Evolutionary conservation across 2,888 invertebrate species (phyloP), one percentile per base, ranked within the genome.

Genomic region (Euzophera pinguis): DNA sequence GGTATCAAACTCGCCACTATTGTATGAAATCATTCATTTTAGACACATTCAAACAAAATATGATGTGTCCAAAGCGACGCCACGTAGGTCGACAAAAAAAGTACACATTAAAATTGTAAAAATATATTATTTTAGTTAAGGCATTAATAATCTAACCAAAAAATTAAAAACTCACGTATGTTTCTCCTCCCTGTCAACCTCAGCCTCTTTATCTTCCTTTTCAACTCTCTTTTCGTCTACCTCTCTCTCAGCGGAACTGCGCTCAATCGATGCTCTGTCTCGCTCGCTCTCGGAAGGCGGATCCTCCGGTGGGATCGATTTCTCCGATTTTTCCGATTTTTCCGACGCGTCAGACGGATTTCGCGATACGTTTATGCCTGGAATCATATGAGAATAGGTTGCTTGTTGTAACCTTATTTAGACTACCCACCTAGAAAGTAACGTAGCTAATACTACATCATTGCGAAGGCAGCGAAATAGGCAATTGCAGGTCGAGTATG

Each of bases 291-390:
- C 57, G 0, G 63, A 61, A 27, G 71, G 72, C 3, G 69, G 69
- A 29, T 64, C 65, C 0, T 58, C 58, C 0, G 70, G 68, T 0
- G 62, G 63, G 10, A 65, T 64, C 0, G 80, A 79, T 45, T 45
- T 45, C 16, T 45, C 45, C 1, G 45, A 45, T 10, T 45, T 45
- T 10, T 45, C 45, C 10, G 45, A 45, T 8, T 78, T 78, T 39
- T 77, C 75, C 0, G 89, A 90, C 0, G 89, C 89, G 55, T 88
- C 88, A 1, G 89, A 90, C 2, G 89, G 88, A 37, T 89, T 89
- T 0, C 89, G 73, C 0, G 89, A 88, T 10, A 90, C 89, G 64
- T 84, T 83, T 17, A 83, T 75, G 14, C 86, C 86, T 85, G 53
- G 42, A 56, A 17, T 12, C 7, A 3, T 13, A 38, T 7, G 7